Evolutionary conservation across 2,113 vertebrate species (phyloP).

Genomic region (Datnioides undecimradiatus): DNA sequence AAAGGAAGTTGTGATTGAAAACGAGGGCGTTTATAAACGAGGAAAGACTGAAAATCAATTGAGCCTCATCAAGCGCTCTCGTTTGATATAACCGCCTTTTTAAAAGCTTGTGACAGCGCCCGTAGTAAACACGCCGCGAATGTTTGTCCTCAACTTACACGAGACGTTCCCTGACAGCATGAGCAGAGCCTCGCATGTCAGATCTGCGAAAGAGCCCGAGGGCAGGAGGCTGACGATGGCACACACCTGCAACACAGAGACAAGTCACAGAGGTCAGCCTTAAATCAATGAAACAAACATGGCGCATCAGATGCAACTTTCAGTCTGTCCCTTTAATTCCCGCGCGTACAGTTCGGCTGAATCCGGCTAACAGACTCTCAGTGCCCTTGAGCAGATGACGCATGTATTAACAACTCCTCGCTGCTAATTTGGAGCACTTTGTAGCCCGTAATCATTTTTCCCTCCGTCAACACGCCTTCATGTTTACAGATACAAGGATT

Average conservation of each 20-base stretch:
- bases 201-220: constrained; percentile 55
- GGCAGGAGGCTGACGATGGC: constrained; percentile 68
- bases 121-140: neutral
- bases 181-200: constrained; percentile 80
- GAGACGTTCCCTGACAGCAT: constrained; percentile 75
- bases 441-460: constrained; percentile 8
- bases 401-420: constrained; percentile 17
- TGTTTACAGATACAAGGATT: constrained; percentile 20
- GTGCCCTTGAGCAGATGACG: constrained; percentile 31
- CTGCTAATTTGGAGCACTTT: constrained; percentile 23
- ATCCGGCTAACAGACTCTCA: neutral
- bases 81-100: constrained; percentile 1
- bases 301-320: neutral
- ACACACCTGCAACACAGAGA: constrained; percentile 72
- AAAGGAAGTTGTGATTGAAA: constrained; percentile 21
- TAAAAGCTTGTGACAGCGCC: constrained; percentile 9
- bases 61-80: too few relatives aligned
- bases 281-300: neutral
- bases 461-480: neutral
- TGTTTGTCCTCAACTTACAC: constrained; percentile 63
- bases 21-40: constrained; percentile 14
- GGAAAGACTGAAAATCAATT: constrained; percentile 56
- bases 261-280: neutral
- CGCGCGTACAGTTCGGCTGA: neutral
- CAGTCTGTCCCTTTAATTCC: neutral